phyloP scores from a whole-genome alignment of 2,888 invertebrate genomes.

The Chrysopilus asiliformis region DNA sequence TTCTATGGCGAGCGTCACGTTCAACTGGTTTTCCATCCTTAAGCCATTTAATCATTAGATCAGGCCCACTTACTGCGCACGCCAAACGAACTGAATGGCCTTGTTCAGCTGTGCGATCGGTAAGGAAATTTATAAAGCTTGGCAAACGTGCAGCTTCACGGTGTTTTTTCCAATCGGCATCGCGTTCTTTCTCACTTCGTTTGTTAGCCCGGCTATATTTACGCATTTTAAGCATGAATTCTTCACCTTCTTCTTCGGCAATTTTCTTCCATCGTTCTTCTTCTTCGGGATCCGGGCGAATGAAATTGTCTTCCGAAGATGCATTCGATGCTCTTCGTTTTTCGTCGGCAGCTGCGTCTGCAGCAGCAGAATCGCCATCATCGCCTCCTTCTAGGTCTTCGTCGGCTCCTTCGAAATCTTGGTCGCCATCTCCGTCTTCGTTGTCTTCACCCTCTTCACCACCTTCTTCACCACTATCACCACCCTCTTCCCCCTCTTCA shows the following conservation, averaged over 20 bases:
- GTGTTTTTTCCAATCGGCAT: constrained; percentile 33
- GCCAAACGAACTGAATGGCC: constrained; percentile 63
- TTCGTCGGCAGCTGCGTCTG: constrained; percentile 13
- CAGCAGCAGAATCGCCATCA: constrained; percentile 19
- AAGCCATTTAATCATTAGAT: constrained; percentile 60
- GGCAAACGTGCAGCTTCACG: constrained; percentile 32
- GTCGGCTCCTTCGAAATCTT: constrained; percentile 20
- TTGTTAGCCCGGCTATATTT: constrained; percentile 29
- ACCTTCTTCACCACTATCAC: constrained; percentile 16
- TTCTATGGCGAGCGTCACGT: constrained; percentile 33
- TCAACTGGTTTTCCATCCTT: constrained; percentile 47
- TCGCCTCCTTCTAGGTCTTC: constrained; percentile 19
- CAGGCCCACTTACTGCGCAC: constrained; percentile 62
- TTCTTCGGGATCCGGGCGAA: constrained; percentile 28
- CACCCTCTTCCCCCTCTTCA: constrained; percentile 19
- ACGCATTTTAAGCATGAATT: constrained; percentile 31
- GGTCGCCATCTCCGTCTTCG: constrained; percentile 13
- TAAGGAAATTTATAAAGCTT: constrained; percentile 42
- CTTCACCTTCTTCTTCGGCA: constrained; percentile 31
- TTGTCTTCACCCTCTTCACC: constrained; percentile 13
- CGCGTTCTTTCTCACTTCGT: constrained; percentile 30
- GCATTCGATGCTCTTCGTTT: constrained; percentile 25
- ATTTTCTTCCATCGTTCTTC: constrained; percentile 32
- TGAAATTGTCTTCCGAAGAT: constrained; percentile 29
- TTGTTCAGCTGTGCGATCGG: constrained; percentile 60